Base-by-base conservation (phyloP, 1,140 invertebrate species). In the Tetramorium alpestre region DNA sequence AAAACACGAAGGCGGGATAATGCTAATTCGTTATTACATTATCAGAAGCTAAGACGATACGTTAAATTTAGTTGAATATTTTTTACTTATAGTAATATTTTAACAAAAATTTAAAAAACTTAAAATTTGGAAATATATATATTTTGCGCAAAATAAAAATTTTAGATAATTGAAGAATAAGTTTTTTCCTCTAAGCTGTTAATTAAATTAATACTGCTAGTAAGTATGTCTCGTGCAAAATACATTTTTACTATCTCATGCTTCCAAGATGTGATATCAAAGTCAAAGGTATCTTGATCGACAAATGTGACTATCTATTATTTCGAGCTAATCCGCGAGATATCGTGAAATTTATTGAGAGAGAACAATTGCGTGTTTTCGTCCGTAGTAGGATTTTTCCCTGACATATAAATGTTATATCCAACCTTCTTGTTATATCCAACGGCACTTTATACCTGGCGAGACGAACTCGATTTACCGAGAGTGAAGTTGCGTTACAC, bases 401-500 rank as follows among this genome's bases (percentile, higher is more conserved):
- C 38, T n/a, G 38, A 38, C 16, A 3, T 56, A 70, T 44, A 81
- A 54, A 33, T 18, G n/a, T 41, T 44, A 77, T 88, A 85, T 56
- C 51, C 28, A 77, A 62, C 56, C 18, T 11, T 28, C 13, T 13
- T 18, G n/a, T 41, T 44, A 77, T 88, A 85, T 56, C 51, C 28
- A 77, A 62, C 56, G 44, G 16, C 69, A 81, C 84, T 89, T 77
- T 76, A 72, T 81, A 89, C 80, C 87, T 72, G 81, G 73, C 54
- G 86, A 44, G 77, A 62, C 47, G 51, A 73, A 72, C 70, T 87
- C 73, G 62, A 87, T 89, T 84, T 76, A 25, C 41, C 33, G 49
- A 86, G 70, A 84, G 85, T 44, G 44, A 89, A 90, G 89, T 89
- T 87, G 81, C 72, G 84, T 89, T 75, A 56, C 49, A 73, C 75